Percentiles rank a stretch among this genome's conserved stretches.
Evolutionary conservation across 1,140 invertebrate genomes (phyloP).

Genomic region (Trichogramma pretiosum): DNA sequence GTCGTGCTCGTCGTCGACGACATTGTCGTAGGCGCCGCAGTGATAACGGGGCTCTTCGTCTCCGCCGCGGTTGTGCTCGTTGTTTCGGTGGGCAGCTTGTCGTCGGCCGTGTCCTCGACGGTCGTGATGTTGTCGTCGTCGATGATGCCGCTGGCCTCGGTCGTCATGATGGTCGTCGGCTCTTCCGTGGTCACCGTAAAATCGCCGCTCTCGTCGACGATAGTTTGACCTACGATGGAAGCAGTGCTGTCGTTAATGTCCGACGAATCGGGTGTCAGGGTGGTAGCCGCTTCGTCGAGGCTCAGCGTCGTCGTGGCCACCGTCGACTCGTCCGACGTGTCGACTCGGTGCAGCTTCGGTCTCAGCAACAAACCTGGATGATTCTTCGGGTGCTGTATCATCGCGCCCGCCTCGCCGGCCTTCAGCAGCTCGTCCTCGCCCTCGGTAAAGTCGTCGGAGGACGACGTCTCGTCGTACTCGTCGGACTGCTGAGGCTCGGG

Average conservation of each 20-base stretch:
- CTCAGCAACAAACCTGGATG: too few relatives aligned
- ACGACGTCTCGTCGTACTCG: slow-evolving; percentile 13
- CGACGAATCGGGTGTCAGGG: neutral
- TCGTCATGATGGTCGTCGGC: neutral
- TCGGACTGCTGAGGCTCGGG: too few relatives aligned
- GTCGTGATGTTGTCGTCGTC: neutral
- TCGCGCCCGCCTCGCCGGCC: slow-evolving; percentile 36
- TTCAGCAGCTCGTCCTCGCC: slow-evolving; percentile 33
- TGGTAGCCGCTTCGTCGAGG: neutral
- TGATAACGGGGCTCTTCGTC: too few relatives aligned
- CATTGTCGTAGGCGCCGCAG: neutral
- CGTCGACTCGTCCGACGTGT: neutral
- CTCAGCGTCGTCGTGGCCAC: neutral
- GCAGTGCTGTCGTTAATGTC: slow-evolving; percentile 5
- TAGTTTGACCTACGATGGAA: too few relatives aligned
- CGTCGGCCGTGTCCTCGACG: neutral
- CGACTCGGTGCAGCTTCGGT: too few relatives aligned
- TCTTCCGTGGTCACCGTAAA: neutral
- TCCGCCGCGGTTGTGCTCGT: too few relatives aligned
- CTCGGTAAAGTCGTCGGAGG: slow-evolving; percentile 21
- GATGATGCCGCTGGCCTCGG: neutral
- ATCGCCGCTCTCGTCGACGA: neutral
- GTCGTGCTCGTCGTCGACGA: neutral
- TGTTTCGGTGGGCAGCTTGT: too few relatives aligned
- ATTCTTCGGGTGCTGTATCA: slow-evolving; percentile 24